Evolutionary conservation across 2,888 invertebrate genomes (phyloP).

Genomic region (Hyppa rectilinea): DNA sequence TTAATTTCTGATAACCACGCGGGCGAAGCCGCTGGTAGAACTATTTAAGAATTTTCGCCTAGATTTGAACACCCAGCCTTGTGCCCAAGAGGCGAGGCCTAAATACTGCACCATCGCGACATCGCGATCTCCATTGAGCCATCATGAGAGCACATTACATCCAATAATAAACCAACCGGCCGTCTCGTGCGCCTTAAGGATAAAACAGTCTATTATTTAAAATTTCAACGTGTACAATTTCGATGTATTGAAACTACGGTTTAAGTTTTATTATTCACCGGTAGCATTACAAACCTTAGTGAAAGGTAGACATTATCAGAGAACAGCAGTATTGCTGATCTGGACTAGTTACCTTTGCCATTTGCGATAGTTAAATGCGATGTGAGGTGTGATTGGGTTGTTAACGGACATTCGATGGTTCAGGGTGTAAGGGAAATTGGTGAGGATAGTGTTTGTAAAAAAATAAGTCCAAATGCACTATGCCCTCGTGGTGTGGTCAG

Average conservation of each 20-base stretch:
- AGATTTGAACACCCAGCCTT: too few relatives aligned
- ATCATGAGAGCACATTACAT: too few relatives aligned
- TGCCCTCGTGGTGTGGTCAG: too few relatives aligned
- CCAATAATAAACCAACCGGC: too few relatives aligned
- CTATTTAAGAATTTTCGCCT: too few relatives aligned
- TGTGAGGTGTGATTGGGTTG: slow-evolving; percentile 19
- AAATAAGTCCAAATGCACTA: too few relatives aligned
- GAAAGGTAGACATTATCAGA: slow-evolving; percentile 43
- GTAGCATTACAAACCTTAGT: slow-evolving; percentile 32
- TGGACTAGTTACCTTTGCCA: slow-evolving; percentile 51
- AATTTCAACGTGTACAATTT: slow-evolving; percentile 15
- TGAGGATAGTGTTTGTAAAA: not conserved
- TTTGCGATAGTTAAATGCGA: slow-evolving; percentile 25
- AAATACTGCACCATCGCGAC: too few relatives aligned
- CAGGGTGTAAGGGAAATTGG: not conserved
- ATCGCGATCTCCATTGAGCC: too few relatives aligned
- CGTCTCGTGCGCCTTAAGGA: not conserved
- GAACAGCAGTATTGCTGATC: slow-evolving; percentile 26
- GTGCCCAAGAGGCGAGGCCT: too few relatives aligned
- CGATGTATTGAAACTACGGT: not conserved
- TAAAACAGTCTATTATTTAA: slow-evolving; percentile 10
- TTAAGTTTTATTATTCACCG: slow-evolving; percentile 22
- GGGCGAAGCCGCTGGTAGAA: too few relatives aligned
- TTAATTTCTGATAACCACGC: too few relatives aligned
- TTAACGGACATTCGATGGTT: slow-evolving; percentile 3